Conservation (phyloP, 2,797 vertebrate genomes). For the Apogon talboti region DNA sequence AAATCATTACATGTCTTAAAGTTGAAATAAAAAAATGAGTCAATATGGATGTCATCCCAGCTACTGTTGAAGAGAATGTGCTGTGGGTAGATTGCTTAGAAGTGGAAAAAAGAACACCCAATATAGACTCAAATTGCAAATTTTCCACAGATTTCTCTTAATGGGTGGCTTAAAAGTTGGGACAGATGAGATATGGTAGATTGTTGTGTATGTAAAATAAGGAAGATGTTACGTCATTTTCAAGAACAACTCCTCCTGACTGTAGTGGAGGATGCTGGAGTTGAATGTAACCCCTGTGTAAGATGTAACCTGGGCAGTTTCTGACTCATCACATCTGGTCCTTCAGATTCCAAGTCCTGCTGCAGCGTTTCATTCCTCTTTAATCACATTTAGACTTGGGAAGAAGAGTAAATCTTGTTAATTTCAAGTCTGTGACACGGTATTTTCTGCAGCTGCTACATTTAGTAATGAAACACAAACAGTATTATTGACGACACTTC, state of each 20-base stretch:
- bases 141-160: neutral
- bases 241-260: constrained; percentile 5
- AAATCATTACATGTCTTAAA: neutral
- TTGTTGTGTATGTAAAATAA: constrained; percentile 9
- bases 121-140: neutral
- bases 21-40: neutral
- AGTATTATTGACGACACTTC: no score
- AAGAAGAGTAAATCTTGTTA: constrained; percentile 5
- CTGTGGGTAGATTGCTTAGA: neutral
- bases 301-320: constrained; percentile 1
- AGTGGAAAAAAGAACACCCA: neutral
- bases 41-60: neutral
- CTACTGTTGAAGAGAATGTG: neutral
- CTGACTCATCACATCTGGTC: constrained; percentile 12
- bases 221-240: constrained; percentile 48
- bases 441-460: neutral
- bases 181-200: neutral
- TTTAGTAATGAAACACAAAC: neutral
- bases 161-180: neutral
- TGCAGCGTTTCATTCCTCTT: constrained; percentile 6
- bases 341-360: neutral
- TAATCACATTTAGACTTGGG: constrained; percentile 9
- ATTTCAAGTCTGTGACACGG: neutral
- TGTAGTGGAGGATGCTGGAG: no score
- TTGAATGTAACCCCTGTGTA: neutral